Evolutionary conservation across 1,140 invertebrate species (phyloP), one percentile per base, ranked within the genome.

Genomic region (Pseudomyrmex cubaensis): DNA sequence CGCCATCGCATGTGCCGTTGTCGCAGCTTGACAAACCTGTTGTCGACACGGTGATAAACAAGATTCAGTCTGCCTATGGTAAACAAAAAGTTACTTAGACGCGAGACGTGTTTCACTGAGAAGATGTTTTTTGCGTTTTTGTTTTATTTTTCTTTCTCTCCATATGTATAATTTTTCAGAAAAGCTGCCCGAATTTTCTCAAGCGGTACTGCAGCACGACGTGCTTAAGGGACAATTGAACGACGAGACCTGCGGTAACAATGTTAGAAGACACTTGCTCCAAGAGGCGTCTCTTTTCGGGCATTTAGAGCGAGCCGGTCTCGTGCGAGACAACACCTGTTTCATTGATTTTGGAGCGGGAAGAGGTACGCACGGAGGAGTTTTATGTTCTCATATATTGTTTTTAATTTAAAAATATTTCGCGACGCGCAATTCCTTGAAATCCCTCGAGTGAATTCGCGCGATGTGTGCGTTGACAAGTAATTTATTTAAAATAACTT

Each of bases 341-440:
- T 98, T 96, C 90, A 96, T 98, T 72, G 98, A 98, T 93, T 97
- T 98, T 92, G 98, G 98, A 9, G 97, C 97, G 35, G 98, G 98
- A n/a, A 97, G 97, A 96, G 98, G 97, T 95, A 94, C 90, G 62
- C 46, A 82, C 61, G 52, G 0, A 7, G 35, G 0, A 20, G 0
- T 35, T 35, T 35, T 35, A 35, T 5, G 5, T 35, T 35, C 25
- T 35, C 25, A 35, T 5, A 35, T 5, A 35, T 35, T 35, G 5
- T 5, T 35, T 35, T 35, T 35, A 35, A 35, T 35, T 35, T 4
- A 35, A 35, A 35, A 35, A 5, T 35, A 35, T 7, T 5, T 35
- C 5, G 35, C 35, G 5, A 35, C 35, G 35, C 35, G 35, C 4
- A 35, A 35, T 35, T 35, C 5, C 35, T 35, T 0, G 35, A 35